These are phyloP conservation scores for Erpetoichthys calabaricus DNA, from an alignment of 2,797 vertebrate genomes.

Conservation along the genomic window DNA sequence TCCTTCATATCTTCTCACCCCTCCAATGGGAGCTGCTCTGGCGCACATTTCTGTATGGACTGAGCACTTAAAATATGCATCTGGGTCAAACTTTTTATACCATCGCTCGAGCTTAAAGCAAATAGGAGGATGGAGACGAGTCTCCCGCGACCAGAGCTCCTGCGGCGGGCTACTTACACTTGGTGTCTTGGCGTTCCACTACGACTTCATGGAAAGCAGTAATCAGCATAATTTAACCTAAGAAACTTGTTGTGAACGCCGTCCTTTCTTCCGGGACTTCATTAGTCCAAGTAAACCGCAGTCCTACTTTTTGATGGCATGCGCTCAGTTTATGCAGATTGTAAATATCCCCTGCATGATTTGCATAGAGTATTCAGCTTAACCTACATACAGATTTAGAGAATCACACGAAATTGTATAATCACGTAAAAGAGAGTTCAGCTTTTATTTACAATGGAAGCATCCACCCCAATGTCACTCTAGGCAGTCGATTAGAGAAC, in stretches of 20 bases:
- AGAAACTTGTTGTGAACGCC: slow-evolving; percentile 16
- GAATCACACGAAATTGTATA: background rate
- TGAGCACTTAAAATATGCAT: background rate
- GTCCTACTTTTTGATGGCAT: slow-evolving; percentile 21
- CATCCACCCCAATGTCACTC: too few relatives aligned
- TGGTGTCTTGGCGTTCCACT: slow-evolving; percentile 1
- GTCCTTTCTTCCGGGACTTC: slow-evolving; percentile 36
- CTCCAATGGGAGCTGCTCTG: too few relatives aligned
- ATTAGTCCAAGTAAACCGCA: slow-evolving; percentile 29
- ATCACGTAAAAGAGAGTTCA: background rate
- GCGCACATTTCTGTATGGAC: background rate
- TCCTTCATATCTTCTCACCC: too few relatives aligned
- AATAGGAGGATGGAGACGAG: background rate
- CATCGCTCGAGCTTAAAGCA: background rate
- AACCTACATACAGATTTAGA: background rate
- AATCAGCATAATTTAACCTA: slow-evolving; percentile 18
- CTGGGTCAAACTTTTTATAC: background rate
- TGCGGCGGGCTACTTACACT: background rate
- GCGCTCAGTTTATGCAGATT: slow-evolving; percentile 1
- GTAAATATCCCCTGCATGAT: background rate
- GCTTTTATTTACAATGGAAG: too few relatives aligned
- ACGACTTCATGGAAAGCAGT: slow-evolving; percentile 28
- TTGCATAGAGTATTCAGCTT: background rate
- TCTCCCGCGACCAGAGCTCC: background rate
- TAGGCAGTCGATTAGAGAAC: too few relatives aligned